A percentile compares a stretch with the other conserved stretches of the same genome.
Conservation (phyloP, 2,113 vertebrate genomes). For the Fulmarus glacialis region DNA sequence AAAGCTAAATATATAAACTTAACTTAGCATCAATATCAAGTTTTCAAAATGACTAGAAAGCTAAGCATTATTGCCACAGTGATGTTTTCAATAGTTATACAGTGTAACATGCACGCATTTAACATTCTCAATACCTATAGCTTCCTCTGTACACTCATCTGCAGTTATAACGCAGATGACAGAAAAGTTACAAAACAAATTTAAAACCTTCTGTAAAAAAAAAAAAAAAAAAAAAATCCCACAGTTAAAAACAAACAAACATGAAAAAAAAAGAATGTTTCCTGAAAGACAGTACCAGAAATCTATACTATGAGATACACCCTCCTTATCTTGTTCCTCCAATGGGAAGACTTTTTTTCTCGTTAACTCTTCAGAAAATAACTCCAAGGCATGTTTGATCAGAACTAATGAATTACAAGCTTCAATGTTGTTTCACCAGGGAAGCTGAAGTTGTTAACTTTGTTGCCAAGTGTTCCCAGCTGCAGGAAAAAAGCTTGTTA, state of each 20-base stretch:
- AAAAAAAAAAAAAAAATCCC: not conserved
- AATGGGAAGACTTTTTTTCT: not conserved
- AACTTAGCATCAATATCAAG: not conserved
- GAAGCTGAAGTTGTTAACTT: not conserved
- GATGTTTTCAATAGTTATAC: not conserved
- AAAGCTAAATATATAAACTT: not conserved
- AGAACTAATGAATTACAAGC: not conserved
- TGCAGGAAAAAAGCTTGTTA: not conserved
- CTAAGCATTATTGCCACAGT: not conserved
- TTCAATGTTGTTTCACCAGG: not conserved
- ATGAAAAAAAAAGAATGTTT: not conserved
- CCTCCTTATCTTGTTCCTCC: not conserved
- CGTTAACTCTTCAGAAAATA: not conserved
- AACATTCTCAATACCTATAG: not conserved
- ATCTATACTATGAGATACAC: not conserved
- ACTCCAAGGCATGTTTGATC: not conserved
- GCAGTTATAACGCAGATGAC: not conserved
- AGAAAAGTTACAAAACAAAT: not conserved
- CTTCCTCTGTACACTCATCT: not conserved
- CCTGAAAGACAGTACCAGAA: not conserved
- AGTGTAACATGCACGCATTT: not conserved
- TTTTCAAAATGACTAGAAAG: not conserved
- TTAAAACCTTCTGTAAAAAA: not conserved
- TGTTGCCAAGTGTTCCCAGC: not conserved
- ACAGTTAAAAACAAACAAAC: not conserved